Evolutionary conservation across 2,113 vertebrate genomes (phyloP), one percentile per base, ranked within the genome.

Genomic region (Anoura caudifer): DNA sequence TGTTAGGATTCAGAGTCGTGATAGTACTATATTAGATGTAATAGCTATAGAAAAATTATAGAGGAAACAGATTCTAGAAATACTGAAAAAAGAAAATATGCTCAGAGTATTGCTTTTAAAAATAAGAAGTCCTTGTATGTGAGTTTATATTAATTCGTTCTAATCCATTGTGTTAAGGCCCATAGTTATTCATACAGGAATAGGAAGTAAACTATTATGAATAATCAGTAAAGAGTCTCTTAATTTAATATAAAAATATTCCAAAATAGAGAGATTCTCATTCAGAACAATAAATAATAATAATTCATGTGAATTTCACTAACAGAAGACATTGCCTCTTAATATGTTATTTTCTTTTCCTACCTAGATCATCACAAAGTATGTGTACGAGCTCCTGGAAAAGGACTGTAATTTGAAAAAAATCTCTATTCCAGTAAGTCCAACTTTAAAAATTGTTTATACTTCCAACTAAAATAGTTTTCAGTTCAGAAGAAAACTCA

Each of bases 341-440:
- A 88, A 97, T 65, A 16, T 97, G 77, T 96, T 93, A 76, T 92
- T 92, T 95, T 96, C 54, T 26, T 83, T 94, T 98, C 93, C 90
- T 79, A 90, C 38, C 38, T 98, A 99, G 99, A 99, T 99, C 97
- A 99, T 99, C 98, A 99, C 99, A 82, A 99, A 99, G 90, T 99
- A 99, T 96, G 98, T 99, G 94, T 99, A 99, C 97, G 99, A 99
- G 92, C 98, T 99, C 95, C 97, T 99, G 98, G 99, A 99, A 98
- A 99, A 99, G n/a, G 99, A 99, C 96, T 99, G 99, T 98, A 99
- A 99, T 98, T 99, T 99, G 99, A 99, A 99, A 97, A 99, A 99
- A 99, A 98, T 99, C 96, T 99, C 98, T 97, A 98, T 99, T 63
- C 99, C 99, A 93, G 99, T 99, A 99, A 99, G 99, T 99, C 83